Conservation (phyloP, 2,113 vertebrate species). For the Addax nasomaculatus region DNA sequence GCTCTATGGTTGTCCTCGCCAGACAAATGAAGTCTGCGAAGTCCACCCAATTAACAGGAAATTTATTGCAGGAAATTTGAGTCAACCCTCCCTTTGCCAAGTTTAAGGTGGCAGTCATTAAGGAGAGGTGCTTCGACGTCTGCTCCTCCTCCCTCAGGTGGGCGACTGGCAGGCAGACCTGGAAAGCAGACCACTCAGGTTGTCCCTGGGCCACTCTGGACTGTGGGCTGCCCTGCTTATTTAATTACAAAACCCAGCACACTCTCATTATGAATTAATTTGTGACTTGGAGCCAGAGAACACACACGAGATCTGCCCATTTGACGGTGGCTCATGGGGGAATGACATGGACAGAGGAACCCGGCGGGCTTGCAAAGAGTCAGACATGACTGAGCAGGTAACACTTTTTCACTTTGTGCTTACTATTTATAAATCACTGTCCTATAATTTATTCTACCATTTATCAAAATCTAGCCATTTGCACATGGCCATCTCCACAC, state of each 20-base stretch:
- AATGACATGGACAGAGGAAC: not conserved
- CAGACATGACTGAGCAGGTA: not conserved
- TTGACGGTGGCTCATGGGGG: not conserved
- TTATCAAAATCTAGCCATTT: not conserved
- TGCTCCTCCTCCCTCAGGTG: too few relatives aligned
- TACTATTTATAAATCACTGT: not conserved
- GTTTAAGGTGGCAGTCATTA: not conserved
- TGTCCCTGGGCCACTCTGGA: not conserved
- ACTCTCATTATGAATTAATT: not conserved
- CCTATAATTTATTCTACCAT: not conserved
- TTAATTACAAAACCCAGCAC: not conserved
- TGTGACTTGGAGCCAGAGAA: not conserved
- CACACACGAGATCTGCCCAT: not conserved
- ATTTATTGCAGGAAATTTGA: not conserved
- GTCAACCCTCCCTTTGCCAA: not conserved
- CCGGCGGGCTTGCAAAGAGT: fast-evolving
- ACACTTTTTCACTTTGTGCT: not conserved
- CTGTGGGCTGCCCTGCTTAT: too few relatives aligned
- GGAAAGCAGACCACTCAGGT: too few relatives aligned
- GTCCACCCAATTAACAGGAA: not conserved
- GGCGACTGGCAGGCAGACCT: not conserved
- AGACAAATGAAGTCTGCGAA: not conserved
- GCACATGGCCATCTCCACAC: too few relatives aligned
- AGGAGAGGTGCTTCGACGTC: not conserved
- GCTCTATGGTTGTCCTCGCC: not conserved